A percentile compares a stretch with the other conserved stretches of the same genome.
phyloP scores from a whole-genome alignment of 2,113 vertebrate genomes.

The Daubentonia madagascariensis region DNA sequence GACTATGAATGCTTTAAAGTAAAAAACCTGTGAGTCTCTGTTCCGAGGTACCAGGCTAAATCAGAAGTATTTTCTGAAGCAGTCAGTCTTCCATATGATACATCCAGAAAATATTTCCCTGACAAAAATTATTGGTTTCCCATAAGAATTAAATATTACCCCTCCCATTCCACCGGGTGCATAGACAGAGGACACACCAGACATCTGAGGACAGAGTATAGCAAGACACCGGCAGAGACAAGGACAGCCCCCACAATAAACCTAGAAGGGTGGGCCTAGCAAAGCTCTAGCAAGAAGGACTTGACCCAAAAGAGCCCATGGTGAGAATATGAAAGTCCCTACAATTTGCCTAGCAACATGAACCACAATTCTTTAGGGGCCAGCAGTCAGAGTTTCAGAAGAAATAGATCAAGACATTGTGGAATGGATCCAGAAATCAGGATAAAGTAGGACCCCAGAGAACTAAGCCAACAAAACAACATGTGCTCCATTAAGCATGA shows the following conservation, averaged over 20 bases:
- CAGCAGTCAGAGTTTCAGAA: not conserved
- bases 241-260: not conserved
- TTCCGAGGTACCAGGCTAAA: not conserved
- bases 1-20: constrained; percentile 2
- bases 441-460: not conserved
- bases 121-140: not conserved
- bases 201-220: not conserved
- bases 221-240: not conserved
- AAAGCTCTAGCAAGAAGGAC: not conserved
- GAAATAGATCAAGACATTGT: constrained; percentile 39
- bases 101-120: not conserved
- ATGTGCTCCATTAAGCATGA: not conserved
- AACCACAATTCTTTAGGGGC: not conserved
- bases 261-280: not conserved
- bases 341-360: not conserved
- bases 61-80: not conserved
- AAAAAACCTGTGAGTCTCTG: not conserved
- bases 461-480: constrained; percentile 27
- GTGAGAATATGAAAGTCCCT: not conserved
- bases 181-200: not conserved
- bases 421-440: constrained; percentile 39
- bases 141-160: not conserved
- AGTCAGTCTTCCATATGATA: not conserved
- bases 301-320: not conserved
- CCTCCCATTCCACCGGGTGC: not conserved